These are phyloP conservation scores for Epinephelus cyanopodus DNA, from an alignment of 2,113 vertebrate species.

Conservation along the genomic window DNA sequence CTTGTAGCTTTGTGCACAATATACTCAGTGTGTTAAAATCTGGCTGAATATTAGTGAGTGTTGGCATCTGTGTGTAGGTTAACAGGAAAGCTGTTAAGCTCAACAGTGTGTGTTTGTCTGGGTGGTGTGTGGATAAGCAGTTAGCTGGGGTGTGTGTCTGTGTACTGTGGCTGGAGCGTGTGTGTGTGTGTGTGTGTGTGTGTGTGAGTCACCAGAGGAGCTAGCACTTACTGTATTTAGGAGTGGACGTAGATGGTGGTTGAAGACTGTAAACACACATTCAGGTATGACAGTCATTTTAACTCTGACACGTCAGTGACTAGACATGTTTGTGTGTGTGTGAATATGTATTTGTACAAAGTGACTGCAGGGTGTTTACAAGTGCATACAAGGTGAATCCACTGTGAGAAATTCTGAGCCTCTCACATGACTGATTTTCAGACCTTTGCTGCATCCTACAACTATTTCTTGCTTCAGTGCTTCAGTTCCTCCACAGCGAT, in stretches of 20 bases:
- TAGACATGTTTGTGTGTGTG: background rate
- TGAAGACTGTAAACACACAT: slow-evolving; percentile 38
- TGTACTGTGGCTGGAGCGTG: background rate
- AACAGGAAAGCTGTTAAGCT: slow-evolving; percentile 23
- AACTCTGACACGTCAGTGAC: slow-evolving; percentile 17
- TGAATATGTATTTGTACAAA: background rate
- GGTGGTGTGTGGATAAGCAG: slow-evolving; percentile 1
- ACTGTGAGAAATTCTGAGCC: background rate
- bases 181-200: background rate
- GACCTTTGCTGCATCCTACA: too few species aligned
- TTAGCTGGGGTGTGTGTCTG: slow-evolving; percentile 25
- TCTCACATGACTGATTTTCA: background rate
- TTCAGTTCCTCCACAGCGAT: slow-evolving; percentile 10
- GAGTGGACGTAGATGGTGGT: slow-evolving; percentile 31
- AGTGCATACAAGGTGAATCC: background rate
- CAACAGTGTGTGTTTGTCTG: slow-evolving; percentile 28
- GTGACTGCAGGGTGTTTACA: background rate
- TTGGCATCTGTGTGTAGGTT: background rate
- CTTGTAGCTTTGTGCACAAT: slow-evolving; percentile 1
- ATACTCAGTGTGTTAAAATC: slow-evolving; percentile 4
- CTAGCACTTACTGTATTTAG: slow-evolving; percentile 27
- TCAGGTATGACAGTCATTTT: slow-evolving; percentile 12
- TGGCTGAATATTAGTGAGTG: background rate
- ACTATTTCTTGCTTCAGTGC: background rate
- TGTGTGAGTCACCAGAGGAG: slow-evolving; percentile 17